Evolutionary conservation across 2,888 invertebrate species (phyloP).

Genomic region (Molorchus minor): DNA sequence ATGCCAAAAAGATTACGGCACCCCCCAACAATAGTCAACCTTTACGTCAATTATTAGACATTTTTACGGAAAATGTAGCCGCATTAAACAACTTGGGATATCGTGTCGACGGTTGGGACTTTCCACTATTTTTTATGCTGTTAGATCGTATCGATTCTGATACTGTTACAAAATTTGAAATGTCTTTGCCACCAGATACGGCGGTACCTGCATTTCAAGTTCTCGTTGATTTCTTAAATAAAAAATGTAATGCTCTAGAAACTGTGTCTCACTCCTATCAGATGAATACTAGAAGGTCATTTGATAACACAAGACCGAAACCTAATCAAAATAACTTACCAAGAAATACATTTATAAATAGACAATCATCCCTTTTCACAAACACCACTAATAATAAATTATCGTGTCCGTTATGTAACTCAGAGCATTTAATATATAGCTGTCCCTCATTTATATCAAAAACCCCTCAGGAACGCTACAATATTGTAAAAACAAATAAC

Average conservation of each 20-base stretch:
- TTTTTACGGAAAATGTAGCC: neutral
- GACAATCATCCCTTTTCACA: neutral
- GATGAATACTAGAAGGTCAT: neutral
- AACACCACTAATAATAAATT: neutral
- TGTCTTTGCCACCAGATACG: neutral
- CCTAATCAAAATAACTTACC: no score
- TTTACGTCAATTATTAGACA: neutral
- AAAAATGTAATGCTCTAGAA: constrained; percentile 1
- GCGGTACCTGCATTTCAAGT: neutral
- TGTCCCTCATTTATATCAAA: neutral
- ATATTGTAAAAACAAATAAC: neutral
- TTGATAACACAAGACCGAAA: neutral
- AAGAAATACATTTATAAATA: no score
- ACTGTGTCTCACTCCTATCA: neutral
- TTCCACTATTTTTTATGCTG: neutral
- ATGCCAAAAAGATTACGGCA: neutral
- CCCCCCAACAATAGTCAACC: neutral
- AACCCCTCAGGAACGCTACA: neutral
- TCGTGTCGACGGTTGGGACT: neutral
- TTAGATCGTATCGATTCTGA: neutral
- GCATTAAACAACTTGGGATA: neutral
- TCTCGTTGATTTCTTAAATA: neutral
- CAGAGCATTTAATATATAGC: neutral
- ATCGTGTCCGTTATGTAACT: neutral
- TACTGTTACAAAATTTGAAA: neutral